These are phyloP conservation scores for Cryptosula pallasiana DNA, from an alignment of 2,888 invertebrate species.

Conservation along the genomic window DNA sequence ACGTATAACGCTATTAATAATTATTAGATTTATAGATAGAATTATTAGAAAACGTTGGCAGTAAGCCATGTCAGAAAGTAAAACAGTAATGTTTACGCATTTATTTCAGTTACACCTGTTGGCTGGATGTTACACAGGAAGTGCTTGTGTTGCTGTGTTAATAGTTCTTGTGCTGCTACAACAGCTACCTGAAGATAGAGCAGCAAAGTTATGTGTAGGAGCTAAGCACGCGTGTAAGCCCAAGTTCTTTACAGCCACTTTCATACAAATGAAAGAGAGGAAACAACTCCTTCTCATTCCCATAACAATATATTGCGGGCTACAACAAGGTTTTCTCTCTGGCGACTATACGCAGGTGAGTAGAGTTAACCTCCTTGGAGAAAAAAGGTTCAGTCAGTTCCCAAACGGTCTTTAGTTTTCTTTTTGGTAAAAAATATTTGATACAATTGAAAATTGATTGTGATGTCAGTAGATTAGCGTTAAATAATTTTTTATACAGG, in stretches of 20 bases:
- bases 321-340: constrained; percentile 49
- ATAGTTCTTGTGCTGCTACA: background rate
- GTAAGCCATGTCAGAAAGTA: too few relatives aligned
- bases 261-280: constrained; percentile 42
- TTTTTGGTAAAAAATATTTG: too few relatives aligned
- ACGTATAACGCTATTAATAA: too few relatives aligned
- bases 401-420: too few relatives aligned
- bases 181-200: background rate
- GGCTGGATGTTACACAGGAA: constrained; percentile 21
- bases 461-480: background rate
- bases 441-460: background rate
- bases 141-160: constrained; percentile 3
- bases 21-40: too few relatives aligned
- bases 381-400: too few relatives aligned
- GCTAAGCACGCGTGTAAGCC: background rate
- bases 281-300: constrained; percentile 43
- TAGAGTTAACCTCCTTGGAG: too few relatives aligned
- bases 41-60: too few relatives aligned
- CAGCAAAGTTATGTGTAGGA: background rate
- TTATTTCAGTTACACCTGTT: constrained; percentile 45
- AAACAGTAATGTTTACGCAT: too few relatives aligned
- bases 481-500: too few relatives aligned
- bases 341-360: constrained; percentile 49
- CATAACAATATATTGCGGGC: constrained; percentile 43
- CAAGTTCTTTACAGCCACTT: constrained; percentile 39